Evolutionary conservation across 1,140 invertebrate species (phyloP).

Genomic region (Cyclargus thomasi): DNA sequence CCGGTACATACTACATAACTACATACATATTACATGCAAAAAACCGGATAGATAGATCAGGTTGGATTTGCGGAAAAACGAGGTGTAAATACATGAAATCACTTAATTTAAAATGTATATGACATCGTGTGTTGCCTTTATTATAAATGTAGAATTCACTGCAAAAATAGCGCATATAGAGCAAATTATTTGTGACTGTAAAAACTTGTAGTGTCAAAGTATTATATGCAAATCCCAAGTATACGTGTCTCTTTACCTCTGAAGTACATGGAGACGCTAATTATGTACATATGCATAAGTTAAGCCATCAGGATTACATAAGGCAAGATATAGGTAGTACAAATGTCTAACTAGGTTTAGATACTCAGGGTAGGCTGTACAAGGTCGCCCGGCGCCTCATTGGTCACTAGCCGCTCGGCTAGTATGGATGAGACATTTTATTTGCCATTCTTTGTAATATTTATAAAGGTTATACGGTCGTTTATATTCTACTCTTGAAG

Average conservation of each 20-base stretch:
- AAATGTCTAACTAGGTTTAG: constrained; percentile 43
- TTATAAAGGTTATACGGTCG: not conserved
- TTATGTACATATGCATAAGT: constrained; percentile 24
- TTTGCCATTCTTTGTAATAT: not conserved
- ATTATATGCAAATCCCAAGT: too few species aligned
- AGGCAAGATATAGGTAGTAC: constrained; percentile 31
- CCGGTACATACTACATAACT: not conserved
- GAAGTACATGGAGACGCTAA: constrained; percentile 14
- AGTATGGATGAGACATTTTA: constrained; percentile 34
- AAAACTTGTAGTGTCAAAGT: not conserved
- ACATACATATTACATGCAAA: too few species aligned
- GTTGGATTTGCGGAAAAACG: too few species aligned
- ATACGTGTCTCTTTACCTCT: not conserved
- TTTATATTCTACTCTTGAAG: not conserved
- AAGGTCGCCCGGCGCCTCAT: constrained; percentile 68
- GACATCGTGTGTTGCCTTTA: too few species aligned
- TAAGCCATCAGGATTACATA: constrained; percentile 42
- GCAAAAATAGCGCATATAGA: too few species aligned
- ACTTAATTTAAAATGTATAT: too few species aligned
- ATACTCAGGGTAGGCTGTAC: constrained; percentile 46
- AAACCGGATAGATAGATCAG: too few species aligned
- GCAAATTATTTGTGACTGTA: too few species aligned
- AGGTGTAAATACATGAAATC: too few species aligned
- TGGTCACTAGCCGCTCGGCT: constrained; percentile 43
- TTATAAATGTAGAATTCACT: too few species aligned